Evolutionary conservation across 1,140 invertebrate genomes (phyloP), one percentile per base, ranked within the genome.

Genomic region (Apis dorsata): DNA sequence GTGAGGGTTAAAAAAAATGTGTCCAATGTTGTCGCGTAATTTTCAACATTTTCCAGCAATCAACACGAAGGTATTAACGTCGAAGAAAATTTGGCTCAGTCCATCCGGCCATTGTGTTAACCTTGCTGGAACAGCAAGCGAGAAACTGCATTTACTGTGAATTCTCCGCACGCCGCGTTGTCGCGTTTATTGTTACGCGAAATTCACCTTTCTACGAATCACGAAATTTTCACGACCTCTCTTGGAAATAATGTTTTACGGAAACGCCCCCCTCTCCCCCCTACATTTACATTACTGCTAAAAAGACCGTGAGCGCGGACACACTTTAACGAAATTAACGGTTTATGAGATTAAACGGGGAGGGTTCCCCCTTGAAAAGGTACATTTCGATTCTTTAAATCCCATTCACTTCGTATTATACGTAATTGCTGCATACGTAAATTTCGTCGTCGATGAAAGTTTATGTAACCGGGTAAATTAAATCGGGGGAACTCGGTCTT

Each of bases 171-270:
- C 55, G 15, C 44, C 55, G 24, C 21, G 49, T 55, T 84, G 69
- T 75, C 83, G 57, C 77, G n/a, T 65, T 81, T 68, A 81, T 76
- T 84, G 65, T 80, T 53, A 62, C 63, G n/a, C 44, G 65, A 84
- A 81, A 81, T 59, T 17, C 60, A 34, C 57, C 49, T 62, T 24
- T 81, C 59, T 34, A 53, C 15, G 49, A 85, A 71, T 86, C 82
- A 53, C 49, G 71, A 86, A 44, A 86, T 86, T 86, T 86, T 34
- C 76, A 75, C 53, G 24, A 74, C 65, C 71, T 63, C 55, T 71
- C 51, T 53, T 51, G 28, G 2, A 75, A 86, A 85, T 86, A 68
- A 51, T 62, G 59, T 85, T 84, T 80, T 62, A 60, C 24, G 59
- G 73, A 44, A 73, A 34, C 63, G 24, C 21, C 28, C 11, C 4